Base-by-base conservation (phyloP, 2,888 invertebrate genomes). In the Pimpla rufipes region DNA sequence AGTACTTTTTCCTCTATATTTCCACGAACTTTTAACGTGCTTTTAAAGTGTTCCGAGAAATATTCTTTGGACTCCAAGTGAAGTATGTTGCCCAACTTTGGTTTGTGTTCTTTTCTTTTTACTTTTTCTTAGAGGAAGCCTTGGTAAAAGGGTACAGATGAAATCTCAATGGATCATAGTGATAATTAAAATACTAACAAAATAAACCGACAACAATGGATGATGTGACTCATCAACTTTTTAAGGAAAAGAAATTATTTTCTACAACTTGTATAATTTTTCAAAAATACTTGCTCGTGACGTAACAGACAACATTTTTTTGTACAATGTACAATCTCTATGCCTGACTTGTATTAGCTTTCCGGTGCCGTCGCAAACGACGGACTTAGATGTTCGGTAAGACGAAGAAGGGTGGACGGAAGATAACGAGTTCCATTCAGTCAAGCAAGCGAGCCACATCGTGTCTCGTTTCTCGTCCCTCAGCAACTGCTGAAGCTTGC, bases 401-500 rank as follows among this genome's bases (percentile, higher is more conserved):
- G 23, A 66, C 42, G 42, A 66, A 45, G 8, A 45, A 66, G 66
- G 40, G 11, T 21, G 11, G 37, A 45, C 23, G 21, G 16, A 23
- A 42, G 45, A 66, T 45, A 45, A 66, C 42, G 66, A 66, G 45
- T 42, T 21, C 66, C 5, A 66, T 42, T 45, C 37, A 66, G 66
- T 11, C 23, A 18, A 45, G 42, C 21, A 66, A 45, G 45, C 13
- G 66, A 42, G 4, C 67, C 50, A 78, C 55, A 18, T 45, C 45
- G 18, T 57, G 16, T 66, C 52, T 59, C 68, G 52, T 68, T 67
- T 68, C 47, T 23, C 68, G 55, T 35, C 18, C 16, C 71, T 62
- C 64, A 45, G 77, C 88, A 83, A 88, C 66, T 86, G 87, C 67
- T 68, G 55, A 57, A 55, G 79, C 86, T 87, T 86, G 84, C 88